Percentiles rank a stretch among this genome's conserved stretches.
Evolutionary conservation across 2,888 invertebrate species (phyloP).

Genomic region (Pelosia muscerda): DNA sequence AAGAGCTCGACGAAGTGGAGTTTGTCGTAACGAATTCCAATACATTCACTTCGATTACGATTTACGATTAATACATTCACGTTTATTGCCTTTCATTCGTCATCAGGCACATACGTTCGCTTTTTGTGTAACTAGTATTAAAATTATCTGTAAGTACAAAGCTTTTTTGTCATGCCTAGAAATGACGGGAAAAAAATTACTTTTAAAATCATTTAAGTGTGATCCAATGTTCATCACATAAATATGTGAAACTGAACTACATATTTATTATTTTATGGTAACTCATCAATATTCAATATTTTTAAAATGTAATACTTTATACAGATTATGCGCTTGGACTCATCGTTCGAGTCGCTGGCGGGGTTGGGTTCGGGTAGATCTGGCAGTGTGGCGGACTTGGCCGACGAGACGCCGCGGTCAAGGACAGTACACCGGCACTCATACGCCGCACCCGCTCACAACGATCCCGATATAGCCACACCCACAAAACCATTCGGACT

Average conservation of each 20-base stretch:
- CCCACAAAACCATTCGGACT: slow-evolving; percentile 94
- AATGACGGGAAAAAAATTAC: neutral
- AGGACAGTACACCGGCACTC: slow-evolving; percentile 81
- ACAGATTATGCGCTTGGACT: slow-evolving; percentile 93
- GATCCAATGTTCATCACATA: neutral
- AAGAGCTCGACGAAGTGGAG: neutral
- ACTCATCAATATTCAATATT: neutral
- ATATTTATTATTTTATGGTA: neutral
- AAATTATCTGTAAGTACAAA: neutral
- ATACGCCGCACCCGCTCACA: slow-evolving; percentile 84
- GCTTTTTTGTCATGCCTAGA: neutral
- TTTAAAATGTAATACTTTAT: neutral
- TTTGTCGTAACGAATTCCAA: too few species aligned
- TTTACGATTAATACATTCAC: too few species aligned
- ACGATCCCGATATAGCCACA: slow-evolving; percentile 85
- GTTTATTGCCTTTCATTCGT: neutral
- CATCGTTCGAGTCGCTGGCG: slow-evolving; percentile 91
- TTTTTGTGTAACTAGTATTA: neutral
- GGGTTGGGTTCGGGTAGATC: slow-evolving; percentile 90
- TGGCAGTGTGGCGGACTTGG: slow-evolving; percentile 94
- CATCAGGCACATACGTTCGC: neutral
- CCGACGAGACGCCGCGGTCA: slow-evolving; percentile 86
- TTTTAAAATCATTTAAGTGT: neutral
- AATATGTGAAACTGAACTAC: neutral
- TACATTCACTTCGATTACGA: too few species aligned